Evolutionary conservation across 1,140 invertebrate species (phyloP).

Genomic region (Ceratoteleas bidentatus): DNA sequence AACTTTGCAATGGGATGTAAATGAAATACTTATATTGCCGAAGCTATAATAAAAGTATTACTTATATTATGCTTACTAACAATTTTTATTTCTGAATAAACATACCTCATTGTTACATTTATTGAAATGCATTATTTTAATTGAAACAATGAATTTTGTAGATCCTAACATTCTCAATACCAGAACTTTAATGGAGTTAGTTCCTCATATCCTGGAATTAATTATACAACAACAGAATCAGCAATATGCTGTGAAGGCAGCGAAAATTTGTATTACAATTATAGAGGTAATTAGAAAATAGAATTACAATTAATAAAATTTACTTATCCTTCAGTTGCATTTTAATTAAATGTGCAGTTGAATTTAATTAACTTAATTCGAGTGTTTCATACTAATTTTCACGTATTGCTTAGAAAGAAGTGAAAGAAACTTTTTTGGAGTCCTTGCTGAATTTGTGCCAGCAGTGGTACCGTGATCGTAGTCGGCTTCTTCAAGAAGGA

Average conservation of each 20-base stretch:
- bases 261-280: conserved; percentile 90
- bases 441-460: conserved; percentile 93
- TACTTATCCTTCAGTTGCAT: too few species aligned
- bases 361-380: too few species aligned
- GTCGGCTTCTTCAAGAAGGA: conserved; percentile 82
- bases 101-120: too few species aligned
- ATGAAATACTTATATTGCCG: too few species aligned
- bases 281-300: conserved; percentile 83
- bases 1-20: too few species aligned
- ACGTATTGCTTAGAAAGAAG: conserved; percentile 83
- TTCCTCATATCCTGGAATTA: conserved; percentile 89
- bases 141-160: conserved; percentile 55
- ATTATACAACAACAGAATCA: conserved; percentile 89
- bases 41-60: too few species aligned
- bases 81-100: too few species aligned
- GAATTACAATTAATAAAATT: too few species aligned
- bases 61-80: too few species aligned
- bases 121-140: too few species aligned
- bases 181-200: conserved; percentile 91
- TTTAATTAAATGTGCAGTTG: too few species aligned
- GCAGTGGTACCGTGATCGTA: conserved; percentile 93
- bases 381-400: neutral
- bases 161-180: conserved; percentile 90
- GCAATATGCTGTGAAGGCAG: conserved; percentile 89
- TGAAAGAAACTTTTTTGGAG: conserved; percentile 93